Base-by-base conservation (phyloP, 2,113 vertebrate species). In the Erinaceus europaeus region DNA sequence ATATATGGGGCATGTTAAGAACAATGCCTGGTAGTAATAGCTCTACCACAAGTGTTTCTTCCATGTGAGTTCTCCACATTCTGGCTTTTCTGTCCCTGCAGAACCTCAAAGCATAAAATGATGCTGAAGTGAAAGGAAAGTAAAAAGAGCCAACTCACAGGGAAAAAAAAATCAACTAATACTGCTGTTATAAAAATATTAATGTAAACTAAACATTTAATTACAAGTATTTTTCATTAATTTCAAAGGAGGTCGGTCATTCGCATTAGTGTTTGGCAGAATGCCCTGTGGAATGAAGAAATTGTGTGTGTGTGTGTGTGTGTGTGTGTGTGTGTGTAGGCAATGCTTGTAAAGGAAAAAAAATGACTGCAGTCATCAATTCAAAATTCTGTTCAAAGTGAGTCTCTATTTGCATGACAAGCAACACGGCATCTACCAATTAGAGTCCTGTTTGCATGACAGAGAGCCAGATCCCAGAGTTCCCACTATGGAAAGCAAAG, bases 141-240 rank as follows among this genome's bases (percentile, higher is more conserved):
- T 38, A 85, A 84, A 77, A 32, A 38, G 59, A 82, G 52, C 68
- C 13, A 55, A 88, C n/a, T 18, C 83, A 93, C 69, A n/a, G 42
- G 57, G 82, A 38, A 76, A 20, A 57, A 88, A n/a, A n/a, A n/a
- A n/a, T n/a, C n/a, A 59, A 67, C 81, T 65, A 86, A 81, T 82
- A 46, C 36, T 46, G 36, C 18, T 27, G 57, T 81, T 77, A 76
- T 52, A 36, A 62, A 59, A 79, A 2, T 52, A 61, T 84, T 64
- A 20, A 59, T 88, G 13, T 42, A 82, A 86, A 82, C 65, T 62
- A 42, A 83, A 79, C 91, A 88, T 75, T 85, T 91, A 89, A 91
- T 91, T 76, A n/a, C n/a, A n/a, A n/a, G 34, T 85, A 46, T 53
- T 90, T 87, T 93, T 48, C 88, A 92, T 92, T 90, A 82, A 88